Conservation (phyloP, 1,140 invertebrate genomes). For the Theocolax elegans region DNA sequence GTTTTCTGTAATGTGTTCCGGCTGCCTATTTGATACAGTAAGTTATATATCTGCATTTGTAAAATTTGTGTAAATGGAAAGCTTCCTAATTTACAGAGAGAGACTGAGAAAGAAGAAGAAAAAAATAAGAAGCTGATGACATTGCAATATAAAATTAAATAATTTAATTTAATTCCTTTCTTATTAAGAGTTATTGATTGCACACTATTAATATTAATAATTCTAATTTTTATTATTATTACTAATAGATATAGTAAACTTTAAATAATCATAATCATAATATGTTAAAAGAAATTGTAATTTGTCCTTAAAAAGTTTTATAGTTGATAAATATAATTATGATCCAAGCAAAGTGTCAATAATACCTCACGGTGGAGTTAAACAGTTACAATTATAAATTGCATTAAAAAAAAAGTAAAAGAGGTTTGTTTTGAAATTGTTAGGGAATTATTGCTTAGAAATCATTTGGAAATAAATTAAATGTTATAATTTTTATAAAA, state of each 20-base stretch:
- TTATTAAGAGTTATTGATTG: slow-evolving; percentile 59
- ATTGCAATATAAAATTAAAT: slow-evolving; percentile 56
- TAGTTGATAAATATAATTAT: slow-evolving; percentile 53
- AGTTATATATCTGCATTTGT: slow-evolving; percentile 59
- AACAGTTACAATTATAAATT: slow-evolving; percentile 40
- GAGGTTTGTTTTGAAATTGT: slow-evolving; percentile 59
- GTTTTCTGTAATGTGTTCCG: slow-evolving; percentile 43
- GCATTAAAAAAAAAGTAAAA: no score
- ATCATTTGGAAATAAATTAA: slow-evolving; percentile 64
- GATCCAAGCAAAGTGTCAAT: slow-evolving; percentile 35
- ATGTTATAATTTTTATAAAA: slow-evolving; percentile 67
- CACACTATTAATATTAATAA: slow-evolving; percentile 69
- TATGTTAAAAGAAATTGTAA: slow-evolving; percentile 63
- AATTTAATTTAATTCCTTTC: slow-evolving; percentile 47
- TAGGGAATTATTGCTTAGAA: slow-evolving; percentile 65
- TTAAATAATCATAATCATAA: slow-evolving; percentile 66
- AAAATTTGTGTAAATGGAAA: slow-evolving; percentile 45
- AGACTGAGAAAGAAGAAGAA: slow-evolving; percentile 7
- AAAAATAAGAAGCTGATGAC: slow-evolving; percentile 42
- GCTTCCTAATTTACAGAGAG: slow-evolving; percentile 47
- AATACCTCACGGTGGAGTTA: slow-evolving; percentile 30
- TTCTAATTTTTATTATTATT: slow-evolving; percentile 62
- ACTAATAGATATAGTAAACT: slow-evolving; percentile 60
- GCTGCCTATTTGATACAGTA: slow-evolving; percentile 57
- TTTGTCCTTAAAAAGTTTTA: slow-evolving; percentile 64